phyloP scores from a whole-genome alignment of 2,113 vertebrate species.

The Rhodinocichla rosea region DNA sequence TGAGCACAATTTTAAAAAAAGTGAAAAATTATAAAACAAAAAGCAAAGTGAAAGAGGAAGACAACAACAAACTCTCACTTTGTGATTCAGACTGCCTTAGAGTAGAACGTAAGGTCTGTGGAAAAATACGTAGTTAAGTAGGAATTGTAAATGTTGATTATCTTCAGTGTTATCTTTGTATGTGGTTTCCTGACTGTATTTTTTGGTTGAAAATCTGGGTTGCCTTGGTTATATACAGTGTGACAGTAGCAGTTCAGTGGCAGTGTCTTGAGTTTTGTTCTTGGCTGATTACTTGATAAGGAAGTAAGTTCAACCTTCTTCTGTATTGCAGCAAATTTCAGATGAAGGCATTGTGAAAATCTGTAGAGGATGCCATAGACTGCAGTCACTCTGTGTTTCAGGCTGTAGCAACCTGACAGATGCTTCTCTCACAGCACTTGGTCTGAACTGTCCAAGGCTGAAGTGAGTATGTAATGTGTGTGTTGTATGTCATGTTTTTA shows the following conservation, averaged over 20 bases:
- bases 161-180: neutral
- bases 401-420: constrained; percentile 91
- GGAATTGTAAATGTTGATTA: neutral
- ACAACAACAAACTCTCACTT: neutral
- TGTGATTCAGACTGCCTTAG: neutral
- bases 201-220: neutral
- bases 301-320: neutral
- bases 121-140: neutral
- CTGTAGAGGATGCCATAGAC: constrained; percentile 85
- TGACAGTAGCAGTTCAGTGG: neutral
- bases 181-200: fast-evolving
- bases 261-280: neutral
- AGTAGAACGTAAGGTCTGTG: neutral
- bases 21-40: neutral
- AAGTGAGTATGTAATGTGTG: constrained; percentile 76
- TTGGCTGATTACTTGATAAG: neutral
- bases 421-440: constrained; percentile 88
- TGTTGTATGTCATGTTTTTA: neutral
- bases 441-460: constrained; percentile 88
- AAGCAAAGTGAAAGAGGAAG: neutral
- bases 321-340: constrained; percentile 80
- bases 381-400: constrained; percentile 89
- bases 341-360: constrained; percentile 89
- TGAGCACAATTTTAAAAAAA: neutral
- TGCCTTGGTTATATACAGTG: neutral